These are phyloP conservation scores for Brachionus manjavacas DNA, from an alignment of 1,140 invertebrate species.

Conservation along the genomic window DNA sequence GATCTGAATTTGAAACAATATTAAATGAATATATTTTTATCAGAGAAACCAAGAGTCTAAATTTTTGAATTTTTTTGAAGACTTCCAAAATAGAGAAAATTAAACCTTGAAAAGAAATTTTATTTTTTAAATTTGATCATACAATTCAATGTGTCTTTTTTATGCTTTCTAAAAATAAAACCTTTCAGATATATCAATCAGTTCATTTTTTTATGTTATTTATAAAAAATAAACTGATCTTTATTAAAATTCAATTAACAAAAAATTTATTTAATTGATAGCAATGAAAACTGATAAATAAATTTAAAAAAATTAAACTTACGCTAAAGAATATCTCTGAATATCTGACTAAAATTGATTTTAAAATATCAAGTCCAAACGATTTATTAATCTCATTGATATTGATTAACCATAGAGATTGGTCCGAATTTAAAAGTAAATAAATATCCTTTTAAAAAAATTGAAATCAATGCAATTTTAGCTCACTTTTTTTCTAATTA, in stretches of 20 bases:
- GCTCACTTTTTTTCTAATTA: background rate
- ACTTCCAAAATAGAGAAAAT: no score
- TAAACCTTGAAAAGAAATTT: no score
- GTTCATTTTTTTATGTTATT: no score
- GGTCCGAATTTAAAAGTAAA: slow-evolving; percentile 35
- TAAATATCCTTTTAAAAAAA: slow-evolving; percentile 31
- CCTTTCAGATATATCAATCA: no score
- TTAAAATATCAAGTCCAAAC: slow-evolving; percentile 38
- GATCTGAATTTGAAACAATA: no score
- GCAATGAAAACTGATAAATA: background rate
- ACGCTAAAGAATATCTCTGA: slow-evolving; percentile 38
- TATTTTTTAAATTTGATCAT: no score
- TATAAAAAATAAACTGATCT: no score
- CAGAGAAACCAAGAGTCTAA: no score
- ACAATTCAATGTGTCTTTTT: no score
- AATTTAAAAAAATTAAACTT: slow-evolving; percentile 43
- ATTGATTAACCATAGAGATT: slow-evolving; percentile 29
- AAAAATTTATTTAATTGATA: background rate
- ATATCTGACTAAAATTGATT: slow-evolving; percentile 40
- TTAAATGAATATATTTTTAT: no score
- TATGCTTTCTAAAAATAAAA: no score
- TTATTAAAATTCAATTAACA: background rate
- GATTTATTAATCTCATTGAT: slow-evolving; percentile 33
- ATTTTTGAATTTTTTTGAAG: no score
- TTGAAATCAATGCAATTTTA: background rate